phyloP scores from a whole-genome alignment of 1,140 invertebrate species.

The Episyrphus balteatus region DNA sequence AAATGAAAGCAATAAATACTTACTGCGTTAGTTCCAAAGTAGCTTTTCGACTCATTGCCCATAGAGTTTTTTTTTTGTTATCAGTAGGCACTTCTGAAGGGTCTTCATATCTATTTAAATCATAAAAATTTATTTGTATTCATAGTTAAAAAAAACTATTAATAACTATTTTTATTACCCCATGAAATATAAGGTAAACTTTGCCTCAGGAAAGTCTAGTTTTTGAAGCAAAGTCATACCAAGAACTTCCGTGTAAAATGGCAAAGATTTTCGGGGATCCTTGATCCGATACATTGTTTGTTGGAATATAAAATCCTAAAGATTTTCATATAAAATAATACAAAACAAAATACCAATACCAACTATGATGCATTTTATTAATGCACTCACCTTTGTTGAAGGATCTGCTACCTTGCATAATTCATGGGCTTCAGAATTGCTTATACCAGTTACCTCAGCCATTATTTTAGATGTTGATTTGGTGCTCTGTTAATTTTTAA shows the following conservation, averaged over 20 bases:
- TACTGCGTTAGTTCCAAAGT: slow-evolving; percentile 89
- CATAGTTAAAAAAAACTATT: too few relatives aligned
- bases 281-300: slow-evolving; percentile 95
- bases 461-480: slow-evolving; percentile 19
- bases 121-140: too few relatives aligned
- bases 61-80: slow-evolving; percentile 51
- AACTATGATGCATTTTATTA: too few relatives aligned
- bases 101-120: slow-evolving; percentile 53
- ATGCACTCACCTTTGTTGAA: slow-evolving; percentile 49
- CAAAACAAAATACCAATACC: too few relatives aligned
- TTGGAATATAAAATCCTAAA: slow-evolving; percentile 81
- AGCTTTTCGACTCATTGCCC: slow-evolving; percentile 74
- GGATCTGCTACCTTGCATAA: slow-evolving; percentile 50
- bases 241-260: slow-evolving; percentile 82
- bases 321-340: slow-evolving; percentile 12
- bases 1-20: slow-evolving; percentile 29
- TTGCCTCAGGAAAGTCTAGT: slow-evolving; percentile 78
- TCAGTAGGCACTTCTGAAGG: slow-evolving; percentile 60
- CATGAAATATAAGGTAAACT: slow-evolving; percentile 89
- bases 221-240: slow-evolving; percentile 86
- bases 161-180: slow-evolving; percentile 38
- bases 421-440: slow-evolving; percentile 51
- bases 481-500: too few relatives aligned
- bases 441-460: slow-evolving; percentile 46
- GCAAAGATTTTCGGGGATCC: slow-evolving; percentile 73